Conservation (phyloP, 2,113 vertebrate species). For the Coptodon rendalli region DNA sequence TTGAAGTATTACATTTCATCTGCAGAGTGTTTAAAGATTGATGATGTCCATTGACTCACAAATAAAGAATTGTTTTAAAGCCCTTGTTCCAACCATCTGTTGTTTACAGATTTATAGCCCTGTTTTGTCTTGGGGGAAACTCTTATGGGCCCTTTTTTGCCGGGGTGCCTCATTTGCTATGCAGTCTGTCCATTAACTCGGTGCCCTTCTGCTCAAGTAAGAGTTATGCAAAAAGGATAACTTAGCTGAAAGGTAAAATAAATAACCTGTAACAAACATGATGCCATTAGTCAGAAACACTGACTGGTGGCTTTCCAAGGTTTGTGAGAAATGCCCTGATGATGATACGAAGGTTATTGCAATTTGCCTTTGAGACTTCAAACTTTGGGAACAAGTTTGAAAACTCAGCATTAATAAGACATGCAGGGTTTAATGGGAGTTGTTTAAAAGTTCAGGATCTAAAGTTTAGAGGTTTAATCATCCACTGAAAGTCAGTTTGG, state of each 20-base stretch:
- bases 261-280: not conserved
- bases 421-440: not conserved
- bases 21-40: slow-evolving; percentile 31
- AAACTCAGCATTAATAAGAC: not conserved
- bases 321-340: not conserved
- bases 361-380: not conserved
- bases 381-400: not conserved
- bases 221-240: slow-evolving; percentile 29
- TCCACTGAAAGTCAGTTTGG: not conserved
- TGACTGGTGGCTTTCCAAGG: not conserved
- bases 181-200: slow-evolving; percentile 28
- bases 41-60: slow-evolving; percentile 34
- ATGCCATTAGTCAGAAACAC: not conserved
- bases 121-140: slow-evolving; percentile 9
- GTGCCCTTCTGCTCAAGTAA: slow-evolving; percentile 16
- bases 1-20: slow-evolving; percentile 22
- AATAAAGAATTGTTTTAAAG: slow-evolving; percentile 36
- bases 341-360: not conserved
- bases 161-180: slow-evolving; percentile 25
- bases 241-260: slow-evolving; percentile 35
- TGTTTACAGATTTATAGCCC: slow-evolving; percentile 49
- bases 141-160: slow-evolving; percentile 9
- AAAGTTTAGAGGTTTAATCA: not conserved
- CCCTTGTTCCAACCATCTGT: slow-evolving; percentile 32
- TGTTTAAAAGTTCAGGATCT: not conserved